phyloP scores from a whole-genome alignment of 2,888 invertebrate species.

The Meteorus cinctellus region DNA sequence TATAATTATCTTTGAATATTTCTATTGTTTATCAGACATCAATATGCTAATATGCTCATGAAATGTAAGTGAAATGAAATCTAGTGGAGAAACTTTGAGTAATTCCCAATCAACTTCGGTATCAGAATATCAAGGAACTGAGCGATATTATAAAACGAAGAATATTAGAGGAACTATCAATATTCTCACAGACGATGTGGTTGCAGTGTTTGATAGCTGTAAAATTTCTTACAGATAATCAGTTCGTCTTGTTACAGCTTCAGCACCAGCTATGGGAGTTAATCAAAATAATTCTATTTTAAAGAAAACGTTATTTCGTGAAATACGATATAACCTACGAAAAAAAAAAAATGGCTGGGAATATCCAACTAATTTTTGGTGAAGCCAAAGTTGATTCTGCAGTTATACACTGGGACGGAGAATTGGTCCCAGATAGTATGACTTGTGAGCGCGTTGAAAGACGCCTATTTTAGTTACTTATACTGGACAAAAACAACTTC shows the following conservation, averaged over 20 bases:
- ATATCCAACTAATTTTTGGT: conserved; percentile 31
- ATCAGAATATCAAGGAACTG: conserved; percentile 28
- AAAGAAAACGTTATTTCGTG: too few species aligned
- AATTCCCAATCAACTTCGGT: conserved; percentile 25
- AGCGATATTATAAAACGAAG: conserved; percentile 34
- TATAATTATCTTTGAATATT: too few species aligned
- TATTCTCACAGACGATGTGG: conserved; percentile 29
- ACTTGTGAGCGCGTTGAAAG: conserved; percentile 34
- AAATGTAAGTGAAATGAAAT: conserved; percentile 11
- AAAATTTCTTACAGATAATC: conserved; percentile 34
- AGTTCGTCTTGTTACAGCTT: conserved; percentile 29
- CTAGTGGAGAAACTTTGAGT: conserved; percentile 31
- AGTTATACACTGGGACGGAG: conserved; percentile 43
- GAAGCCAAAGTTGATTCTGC: conserved; percentile 30
- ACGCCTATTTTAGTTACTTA: conserved; percentile 39
- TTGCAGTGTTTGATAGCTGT: conserved; percentile 32
- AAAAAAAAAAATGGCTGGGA: conserved; percentile 18
- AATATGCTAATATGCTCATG: background rate
- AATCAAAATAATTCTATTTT: too few species aligned
- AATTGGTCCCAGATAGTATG: conserved; percentile 34
- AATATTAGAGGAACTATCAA: conserved; percentile 29
- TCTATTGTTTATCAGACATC: too few species aligned
- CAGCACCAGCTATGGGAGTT: conserved; percentile 33
- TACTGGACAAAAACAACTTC: conserved; percentile 35
- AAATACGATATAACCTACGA: background rate